Conservation (phyloP, 2,888 invertebrate species). For the Eupithecia vulgata region DNA sequence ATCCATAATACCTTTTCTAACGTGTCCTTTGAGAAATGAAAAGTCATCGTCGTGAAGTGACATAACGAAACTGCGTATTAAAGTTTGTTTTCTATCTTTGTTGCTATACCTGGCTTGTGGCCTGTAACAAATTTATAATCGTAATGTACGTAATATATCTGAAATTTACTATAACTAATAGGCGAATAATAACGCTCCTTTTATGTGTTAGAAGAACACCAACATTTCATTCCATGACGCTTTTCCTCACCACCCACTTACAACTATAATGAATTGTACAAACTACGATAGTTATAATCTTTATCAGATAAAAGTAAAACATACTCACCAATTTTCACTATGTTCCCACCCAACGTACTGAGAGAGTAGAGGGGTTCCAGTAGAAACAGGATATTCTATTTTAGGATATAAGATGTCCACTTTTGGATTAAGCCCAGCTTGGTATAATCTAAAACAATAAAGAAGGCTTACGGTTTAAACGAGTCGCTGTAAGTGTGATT, state of each 20-base stretch:
- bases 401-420: slow-evolving; percentile 88
- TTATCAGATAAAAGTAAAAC: not conserved
- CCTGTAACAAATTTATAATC: slow-evolving; percentile 47
- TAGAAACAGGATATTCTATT: slow-evolving; percentile 90
- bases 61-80: slow-evolving; percentile 52
- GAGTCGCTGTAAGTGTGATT: not conserved
- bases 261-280: not conserved
- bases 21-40: slow-evolving; percentile 51
- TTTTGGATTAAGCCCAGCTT: slow-evolving; percentile 87
- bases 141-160: not conserved
- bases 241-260: not conserved
- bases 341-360: slow-evolving; percentile 93
- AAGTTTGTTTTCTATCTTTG: slow-evolving; percentile 46
- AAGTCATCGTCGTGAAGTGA: slow-evolving; percentile 61
- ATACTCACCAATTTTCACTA: slow-evolving; percentile 83
- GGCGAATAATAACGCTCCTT: not conserved
- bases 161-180: not conserved
- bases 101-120: slow-evolving; percentile 48
- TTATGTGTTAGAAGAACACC: not conserved
- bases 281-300: not conserved
- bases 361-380: slow-evolving; percentile 91
- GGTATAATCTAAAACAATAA: slow-evolving; percentile 84
- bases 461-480: not conserved
- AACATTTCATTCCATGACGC: not conserved
- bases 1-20: slow-evolving; percentile 52